Base-by-base conservation (phyloP, 2,888 invertebrate species). In the Rhogogaster chlorosoma region DNA sequence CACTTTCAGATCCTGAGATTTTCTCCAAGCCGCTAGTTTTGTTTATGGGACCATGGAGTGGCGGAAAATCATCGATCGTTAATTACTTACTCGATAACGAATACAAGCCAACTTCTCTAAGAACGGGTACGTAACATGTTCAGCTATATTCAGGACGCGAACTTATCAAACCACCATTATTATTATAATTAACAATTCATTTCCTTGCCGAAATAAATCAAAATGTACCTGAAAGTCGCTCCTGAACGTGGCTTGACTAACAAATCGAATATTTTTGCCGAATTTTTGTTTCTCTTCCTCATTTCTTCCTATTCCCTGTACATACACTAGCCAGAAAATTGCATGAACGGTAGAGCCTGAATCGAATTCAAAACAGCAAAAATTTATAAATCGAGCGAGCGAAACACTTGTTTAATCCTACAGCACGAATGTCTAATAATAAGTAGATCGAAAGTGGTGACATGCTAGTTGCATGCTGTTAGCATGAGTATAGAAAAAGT, bases 11-110 rank as follows among this genome's bases (percentile, higher is more conserved):
- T 94, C 97, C 98, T 1, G 98, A 99, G 95, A 98, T 99, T 91
- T 98, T 98, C 93, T 98, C 98, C 3, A 99, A 98, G 92, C 99
- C 99, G 2, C 94, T 99, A 91, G 96, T 99, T 83, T 95, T 99
- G 6, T 98, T 99, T 91, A 98, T 99, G 97, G 99, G 99, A 67
- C 98, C 99, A 61, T 99, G 98, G 98, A 98, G 98, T 91, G 98
- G 98, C 86, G 99, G 99, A 87, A 99, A 99, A 94, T 98, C 98
- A 1, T 97, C 98, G 83, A 98, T 98, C 89, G 96, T 99, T 87
- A 99, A 99, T 94, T 99, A 99, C 94, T 94, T 99, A 87, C 95
- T 98, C 64, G 97, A 98, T 86, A 96, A 97, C 88, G 98, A 98
- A 93, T 97, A 97, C 92, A 97, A 96, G 42, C 95, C 96, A 89